Conservation (phyloP, 2,797 vertebrate species). For the Cephalopachus bancanus region DNA sequence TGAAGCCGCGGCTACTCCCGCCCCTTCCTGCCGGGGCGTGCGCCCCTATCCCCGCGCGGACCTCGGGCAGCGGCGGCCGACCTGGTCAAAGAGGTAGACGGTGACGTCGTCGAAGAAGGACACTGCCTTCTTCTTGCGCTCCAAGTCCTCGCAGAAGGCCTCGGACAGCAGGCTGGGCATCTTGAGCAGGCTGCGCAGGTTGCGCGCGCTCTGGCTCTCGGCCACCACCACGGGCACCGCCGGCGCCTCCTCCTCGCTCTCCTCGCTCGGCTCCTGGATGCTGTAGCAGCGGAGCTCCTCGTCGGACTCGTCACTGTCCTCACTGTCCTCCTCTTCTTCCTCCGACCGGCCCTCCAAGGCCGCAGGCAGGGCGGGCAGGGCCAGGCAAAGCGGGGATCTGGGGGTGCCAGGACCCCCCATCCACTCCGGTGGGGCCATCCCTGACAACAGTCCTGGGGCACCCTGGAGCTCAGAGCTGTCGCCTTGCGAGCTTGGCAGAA, state of each 20-base stretch:
- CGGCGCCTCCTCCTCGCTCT: conserved; percentile 94
- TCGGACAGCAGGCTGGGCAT: conserved; percentile 89
- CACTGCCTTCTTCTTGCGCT: conserved; percentile 95
- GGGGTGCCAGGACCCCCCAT: conserved; percentile 54
- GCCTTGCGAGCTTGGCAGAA: background rate
- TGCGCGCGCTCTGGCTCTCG: conserved; percentile 92
- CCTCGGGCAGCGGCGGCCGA: conserved; percentile 65
- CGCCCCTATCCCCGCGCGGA: background rate
- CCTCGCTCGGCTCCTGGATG: conserved; percentile 94
- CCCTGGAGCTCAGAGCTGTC: background rate
- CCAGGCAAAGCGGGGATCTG: conserved; percentile 6
- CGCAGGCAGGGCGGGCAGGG: conserved; percentile 63
- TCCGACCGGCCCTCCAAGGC: conserved; percentile 83
- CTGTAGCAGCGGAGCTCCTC: conserved; percentile 94
- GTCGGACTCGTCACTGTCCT: conserved; percentile 93
- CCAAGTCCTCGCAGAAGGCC: conserved; percentile 90
- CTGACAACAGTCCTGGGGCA: background rate
- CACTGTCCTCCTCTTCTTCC: conserved; percentile 93
- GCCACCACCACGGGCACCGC: conserved; percentile 95
- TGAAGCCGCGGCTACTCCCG: fast-evolving
- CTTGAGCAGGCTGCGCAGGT: conserved; percentile 96
- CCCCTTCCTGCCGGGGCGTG: fast-evolving
- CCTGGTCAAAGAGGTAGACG: conserved; percentile 98
- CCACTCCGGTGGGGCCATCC: conserved; percentile 85
- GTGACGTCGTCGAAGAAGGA: conserved; percentile 98